phyloP scores from a whole-genome alignment of 2,888 invertebrate genomes.

The Eupithecia dodoneata region DNA sequence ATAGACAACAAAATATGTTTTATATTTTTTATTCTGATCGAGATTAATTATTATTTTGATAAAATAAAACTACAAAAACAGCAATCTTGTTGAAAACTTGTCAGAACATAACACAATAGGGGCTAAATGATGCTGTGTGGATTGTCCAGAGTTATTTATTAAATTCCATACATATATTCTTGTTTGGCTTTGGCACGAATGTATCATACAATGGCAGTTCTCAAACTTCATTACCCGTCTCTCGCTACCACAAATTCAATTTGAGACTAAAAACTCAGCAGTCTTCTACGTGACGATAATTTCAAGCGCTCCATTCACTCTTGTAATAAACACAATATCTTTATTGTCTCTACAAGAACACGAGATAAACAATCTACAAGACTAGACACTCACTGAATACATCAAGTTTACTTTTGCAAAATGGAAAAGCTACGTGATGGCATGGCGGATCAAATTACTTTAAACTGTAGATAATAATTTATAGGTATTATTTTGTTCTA shows the following conservation, averaged over 20 bases:
- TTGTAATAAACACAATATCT: conserved; percentile 33
- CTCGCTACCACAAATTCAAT: conserved; percentile 19
- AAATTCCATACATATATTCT: neutral
- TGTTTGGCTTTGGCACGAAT: neutral
- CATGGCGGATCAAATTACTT: neutral
- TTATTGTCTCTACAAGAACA: conserved; percentile 33
- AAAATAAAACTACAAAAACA: too few species aligned
- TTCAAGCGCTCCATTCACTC: conserved; percentile 29
- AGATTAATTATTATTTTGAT: too few species aligned
- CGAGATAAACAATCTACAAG: conserved; percentile 35
- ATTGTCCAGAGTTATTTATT: too few species aligned
- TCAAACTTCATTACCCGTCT: neutral
- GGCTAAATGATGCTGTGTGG: too few species aligned
- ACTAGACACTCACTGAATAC: conserved; percentile 29
- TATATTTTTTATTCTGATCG: too few species aligned
- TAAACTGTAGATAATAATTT: too few species aligned
- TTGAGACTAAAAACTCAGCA: conserved; percentile 15
- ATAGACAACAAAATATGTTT: too few species aligned
- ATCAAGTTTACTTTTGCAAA: conserved; percentile 25
- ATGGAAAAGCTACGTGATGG: conserved; percentile 8
- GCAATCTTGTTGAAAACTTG: too few species aligned
- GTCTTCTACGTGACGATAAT: conserved; percentile 36
- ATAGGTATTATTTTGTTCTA: too few species aligned
- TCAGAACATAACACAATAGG: too few species aligned
- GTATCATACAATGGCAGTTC: neutral